These are phyloP conservation scores for Hippoglossus hippoglossus DNA, from an alignment of 2,797 vertebrate species.

Conservation along the genomic window DNA sequence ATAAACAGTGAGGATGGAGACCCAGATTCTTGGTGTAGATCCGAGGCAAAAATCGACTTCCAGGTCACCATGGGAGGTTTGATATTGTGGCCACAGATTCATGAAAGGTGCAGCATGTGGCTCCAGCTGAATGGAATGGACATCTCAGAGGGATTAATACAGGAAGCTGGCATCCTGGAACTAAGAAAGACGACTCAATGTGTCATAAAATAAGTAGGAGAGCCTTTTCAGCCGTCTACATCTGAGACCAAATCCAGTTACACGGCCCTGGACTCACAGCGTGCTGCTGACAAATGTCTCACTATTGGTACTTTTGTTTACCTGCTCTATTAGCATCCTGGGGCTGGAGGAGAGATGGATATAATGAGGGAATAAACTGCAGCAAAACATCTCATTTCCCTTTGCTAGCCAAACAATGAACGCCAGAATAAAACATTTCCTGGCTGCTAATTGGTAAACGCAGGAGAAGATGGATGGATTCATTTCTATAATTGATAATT, in stretches of 20 bases:
- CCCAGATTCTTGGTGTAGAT: conserved; percentile 28
- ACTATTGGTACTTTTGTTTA: background rate
- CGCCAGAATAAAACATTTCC: conserved; percentile 23
- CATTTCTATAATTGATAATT: conserved; percentile 43
- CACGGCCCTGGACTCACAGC: background rate
- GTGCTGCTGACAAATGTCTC: background rate
- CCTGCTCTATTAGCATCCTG: background rate
- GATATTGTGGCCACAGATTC: conserved; percentile 41
- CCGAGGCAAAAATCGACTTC: conserved; percentile 55
- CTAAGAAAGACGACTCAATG: conserved; percentile 31
- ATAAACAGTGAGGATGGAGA: conserved; percentile 23
- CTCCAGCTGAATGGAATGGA: conserved; percentile 14
- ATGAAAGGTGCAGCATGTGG: conserved; percentile 34
- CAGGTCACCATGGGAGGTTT: conserved; percentile 37
- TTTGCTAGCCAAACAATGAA: conserved; percentile 25
- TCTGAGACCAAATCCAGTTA: background rate
- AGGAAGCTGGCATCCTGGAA: conserved; percentile 14
- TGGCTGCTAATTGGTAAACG: conserved; percentile 1
- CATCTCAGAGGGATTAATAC: conserved; percentile 7
- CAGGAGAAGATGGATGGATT: conserved; percentile 50
- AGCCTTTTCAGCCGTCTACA: background rate
- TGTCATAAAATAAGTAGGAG: background rate
- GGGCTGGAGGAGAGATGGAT: conserved; percentile 10
- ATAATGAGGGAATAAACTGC: background rate
- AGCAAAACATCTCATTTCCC: conserved; percentile 32